Evolutionary conservation across 2,888 invertebrate species (phyloP).

Genomic region (Carabus problematicus): DNA sequence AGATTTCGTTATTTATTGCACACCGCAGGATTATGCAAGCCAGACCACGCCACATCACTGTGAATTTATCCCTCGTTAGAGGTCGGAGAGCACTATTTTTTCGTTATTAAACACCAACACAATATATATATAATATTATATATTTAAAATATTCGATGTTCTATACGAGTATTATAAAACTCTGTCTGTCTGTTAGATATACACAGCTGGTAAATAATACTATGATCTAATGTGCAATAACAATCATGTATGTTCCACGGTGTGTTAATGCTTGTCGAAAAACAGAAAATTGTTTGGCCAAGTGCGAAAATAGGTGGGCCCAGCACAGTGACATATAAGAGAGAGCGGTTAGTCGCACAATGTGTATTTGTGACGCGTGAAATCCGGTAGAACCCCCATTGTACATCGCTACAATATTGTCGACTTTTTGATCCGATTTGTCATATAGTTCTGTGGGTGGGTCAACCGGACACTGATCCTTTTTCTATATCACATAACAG

Average conservation of each 20-base stretch:
- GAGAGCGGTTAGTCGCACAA: constrained; percentile 38
- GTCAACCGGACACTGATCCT: constrained; percentile 58
- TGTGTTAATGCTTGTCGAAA: constrained; percentile 7
- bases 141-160: too few species aligned
- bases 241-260: too few species aligned
- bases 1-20: constrained; percentile 36
- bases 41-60: background rate
- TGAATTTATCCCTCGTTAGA: background rate
- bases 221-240: too few species aligned
- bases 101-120: too few species aligned
- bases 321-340: background rate
- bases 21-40: constrained; percentile 7
- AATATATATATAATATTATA: too few species aligned
- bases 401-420: constrained; percentile 60
- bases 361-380: constrained; percentile 52
- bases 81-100: background rate
- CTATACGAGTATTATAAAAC: too few species aligned
- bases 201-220: too few species aligned
- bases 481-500: constrained; percentile 58
- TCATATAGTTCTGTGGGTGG: constrained; percentile 60
- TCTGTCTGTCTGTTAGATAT: too few species aligned
- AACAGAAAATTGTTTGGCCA: constrained; percentile 26
- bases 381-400: constrained; percentile 57
- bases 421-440: constrained; percentile 64
- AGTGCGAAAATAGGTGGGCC: constrained; percentile 38